Evolutionary conservation across 1,140 invertebrate genomes (phyloP).

Genomic region (Vanessa tameamea): DNA sequence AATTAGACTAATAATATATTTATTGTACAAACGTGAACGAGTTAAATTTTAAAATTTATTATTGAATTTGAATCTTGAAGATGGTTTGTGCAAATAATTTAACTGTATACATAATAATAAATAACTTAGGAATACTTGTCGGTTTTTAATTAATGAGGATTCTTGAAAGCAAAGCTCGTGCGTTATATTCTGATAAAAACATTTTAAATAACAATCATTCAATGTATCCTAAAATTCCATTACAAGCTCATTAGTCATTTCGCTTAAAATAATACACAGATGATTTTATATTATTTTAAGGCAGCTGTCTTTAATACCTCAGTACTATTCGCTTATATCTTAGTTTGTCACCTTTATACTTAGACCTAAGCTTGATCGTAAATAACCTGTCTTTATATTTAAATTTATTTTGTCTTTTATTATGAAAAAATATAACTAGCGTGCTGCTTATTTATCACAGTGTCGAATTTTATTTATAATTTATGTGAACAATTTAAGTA

Average conservation of each 20-base stretch:
- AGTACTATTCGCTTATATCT: not conserved
- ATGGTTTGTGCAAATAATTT: not conserved
- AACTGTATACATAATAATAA: not conserved
- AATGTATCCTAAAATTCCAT: too few relatives aligned
- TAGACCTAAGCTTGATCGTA: too few relatives aligned
- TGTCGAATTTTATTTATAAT: conserved; percentile 22
- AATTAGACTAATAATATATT: not conserved
- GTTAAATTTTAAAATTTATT: not conserved
- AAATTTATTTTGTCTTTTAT: conserved; percentile 14
- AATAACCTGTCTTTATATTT: not conserved
- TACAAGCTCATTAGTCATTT: too few relatives aligned
- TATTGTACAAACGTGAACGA: not conserved
- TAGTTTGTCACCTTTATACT: not conserved
- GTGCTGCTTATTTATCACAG: conserved; percentile 23
- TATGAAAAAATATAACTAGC: conserved; percentile 24
- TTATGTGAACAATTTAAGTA: not conserved
- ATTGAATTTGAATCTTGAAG: not conserved
- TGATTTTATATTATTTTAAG: not conserved
- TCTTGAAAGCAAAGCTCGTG: not conserved
- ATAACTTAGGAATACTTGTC: conserved; percentile 4
- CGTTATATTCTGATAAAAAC: not conserved
- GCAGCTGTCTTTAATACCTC: not conserved
- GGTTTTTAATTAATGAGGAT: conserved; percentile 1
- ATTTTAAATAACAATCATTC: too few relatives aligned
- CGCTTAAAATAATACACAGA: too few relatives aligned